These are phyloP conservation scores for Corythaeola cristata DNA, from an alignment of 2,113 vertebrate genomes.

Conservation along the genomic window DNA sequence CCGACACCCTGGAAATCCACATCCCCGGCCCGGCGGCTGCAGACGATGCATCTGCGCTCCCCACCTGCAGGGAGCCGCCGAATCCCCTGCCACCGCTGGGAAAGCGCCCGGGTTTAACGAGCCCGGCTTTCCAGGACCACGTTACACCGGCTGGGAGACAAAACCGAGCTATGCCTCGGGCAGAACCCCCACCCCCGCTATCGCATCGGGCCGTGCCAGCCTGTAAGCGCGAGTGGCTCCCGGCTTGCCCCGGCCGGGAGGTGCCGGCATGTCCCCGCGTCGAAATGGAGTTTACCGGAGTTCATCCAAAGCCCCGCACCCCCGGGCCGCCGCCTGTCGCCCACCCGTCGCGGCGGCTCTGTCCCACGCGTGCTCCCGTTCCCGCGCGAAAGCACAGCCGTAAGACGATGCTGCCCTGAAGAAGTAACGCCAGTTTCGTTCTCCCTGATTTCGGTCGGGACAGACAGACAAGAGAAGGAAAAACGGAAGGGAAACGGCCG, in stretches of 20 bases:
- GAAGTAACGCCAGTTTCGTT: neutral
- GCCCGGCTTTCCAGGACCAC: neutral
- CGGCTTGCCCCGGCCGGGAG: too few species aligned
- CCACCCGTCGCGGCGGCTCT: neutral
- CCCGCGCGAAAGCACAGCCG: neutral
- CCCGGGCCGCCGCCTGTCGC: neutral
- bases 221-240: neutral
- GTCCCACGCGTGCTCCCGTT: neutral
- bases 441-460: neutral
- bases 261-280: neutral
- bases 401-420: neutral
- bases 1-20: constrained; percentile 20
- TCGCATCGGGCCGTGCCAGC: neutral
- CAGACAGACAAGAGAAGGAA: neutral
- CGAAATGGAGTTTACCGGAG: neutral
- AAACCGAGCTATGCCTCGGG: neutral
- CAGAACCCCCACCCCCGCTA: neutral
- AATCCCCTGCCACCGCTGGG: neutral
- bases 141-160: neutral
- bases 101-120: neutral
- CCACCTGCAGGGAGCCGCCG: neutral
- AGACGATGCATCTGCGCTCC: neutral
- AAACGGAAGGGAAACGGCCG: neutral
- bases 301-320: neutral
- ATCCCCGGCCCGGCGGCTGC: neutral